Evolutionary conservation across 1,140 invertebrate species (phyloP), one percentile per base, ranked within the genome.

Genomic region (Hesperophylax magnus): DNA sequence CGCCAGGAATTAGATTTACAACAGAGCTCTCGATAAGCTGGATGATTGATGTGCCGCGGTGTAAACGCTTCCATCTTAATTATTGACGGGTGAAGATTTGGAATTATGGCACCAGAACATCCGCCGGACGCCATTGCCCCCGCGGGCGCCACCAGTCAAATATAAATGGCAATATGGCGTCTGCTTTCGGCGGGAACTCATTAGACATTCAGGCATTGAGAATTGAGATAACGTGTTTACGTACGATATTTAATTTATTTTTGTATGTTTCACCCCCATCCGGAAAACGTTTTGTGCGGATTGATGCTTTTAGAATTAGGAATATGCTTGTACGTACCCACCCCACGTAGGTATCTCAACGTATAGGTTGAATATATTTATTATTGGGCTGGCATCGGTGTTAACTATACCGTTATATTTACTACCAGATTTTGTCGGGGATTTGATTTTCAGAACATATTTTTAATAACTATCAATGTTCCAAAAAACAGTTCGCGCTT

Each of bases 21-120:
- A 52, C 39, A 54, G 17, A 31, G 53, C 77, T 34, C 52, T 82
- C 79, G 77, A 60, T 71, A 79, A 79, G 39, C 72, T 47, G 52
- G 60, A 79, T 82, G 81, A 82, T 82, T 82, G 81, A 82, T 82
- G 81, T 52, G 67, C 56, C 72, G 76, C 56, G 77, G 47, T 75
- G 20, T 82, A 76, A 82, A 79, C 77, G 81, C 47, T 75, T 82
- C 77, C 69, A 79, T 82, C 81, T 82, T 79, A 82, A 82, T 82
- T 82, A 79, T 82, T 65, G 81, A 79, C 72, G 81, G 81, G 20
- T 81, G 56, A 56, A 67, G 80, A 81, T 77, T 78, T 63, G 52
- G 65, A 61, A 78, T 81, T 71, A 78, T 78, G 65, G 17, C 22
- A 22, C 67, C 6, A 47, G 39, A 47, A 47, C 39, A 47, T 47